Percentiles rank a stretch among this genome's conserved stretches.
Conservation (phyloP, 2,888 invertebrate species). For the Drosophila testacea region DNA sequence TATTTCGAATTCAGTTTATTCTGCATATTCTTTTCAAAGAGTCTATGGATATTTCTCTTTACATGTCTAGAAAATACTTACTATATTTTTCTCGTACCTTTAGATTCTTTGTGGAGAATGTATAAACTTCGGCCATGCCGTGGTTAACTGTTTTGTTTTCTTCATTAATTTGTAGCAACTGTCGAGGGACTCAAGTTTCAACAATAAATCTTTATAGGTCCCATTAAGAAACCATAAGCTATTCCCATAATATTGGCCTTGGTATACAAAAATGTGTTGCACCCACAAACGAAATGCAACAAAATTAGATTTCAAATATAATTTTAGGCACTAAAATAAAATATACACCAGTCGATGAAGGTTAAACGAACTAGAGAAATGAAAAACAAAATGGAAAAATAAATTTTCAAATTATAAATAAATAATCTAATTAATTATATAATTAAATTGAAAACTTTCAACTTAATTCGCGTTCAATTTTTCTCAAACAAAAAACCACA, state of each 20-base stretch:
- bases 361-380: slow-evolving; percentile 22
- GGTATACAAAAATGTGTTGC: slow-evolving; percentile 49
- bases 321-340: slow-evolving; percentile 71
- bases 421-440: slow-evolving; percentile 36
- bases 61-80: background rate
- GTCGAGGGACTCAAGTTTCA: slow-evolving; percentile 77
- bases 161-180: slow-evolving; percentile 57
- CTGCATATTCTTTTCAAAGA: slow-evolving; percentile 12
- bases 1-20: slow-evolving; percentile 26
- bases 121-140: slow-evolving; percentile 60
- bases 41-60: slow-evolving; percentile 6
- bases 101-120: slow-evolving; percentile 39
- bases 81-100: background rate
- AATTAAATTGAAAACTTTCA: slow-evolving; percentile 55
- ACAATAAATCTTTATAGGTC: slow-evolving; percentile 68
- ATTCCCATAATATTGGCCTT: slow-evolving; percentile 48
- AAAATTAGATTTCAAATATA: slow-evolving; percentile 56
- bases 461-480: slow-evolving; percentile 70
- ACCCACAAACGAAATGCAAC: slow-evolving; percentile 41
- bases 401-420: slow-evolving; percentile 24
- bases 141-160: slow-evolving; percentile 29
- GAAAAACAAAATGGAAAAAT: slow-evolving; percentile 16
- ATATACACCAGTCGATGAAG: slow-evolving; percentile 56
- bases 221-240: slow-evolving; percentile 45
- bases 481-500: slow-evolving; percentile 49